A percentile compares a stretch with the other conserved stretches of the same genome.
Evolutionary conservation across 2,888 invertebrate species (phyloP).

Genomic region (Chalcis sispes): DNA sequence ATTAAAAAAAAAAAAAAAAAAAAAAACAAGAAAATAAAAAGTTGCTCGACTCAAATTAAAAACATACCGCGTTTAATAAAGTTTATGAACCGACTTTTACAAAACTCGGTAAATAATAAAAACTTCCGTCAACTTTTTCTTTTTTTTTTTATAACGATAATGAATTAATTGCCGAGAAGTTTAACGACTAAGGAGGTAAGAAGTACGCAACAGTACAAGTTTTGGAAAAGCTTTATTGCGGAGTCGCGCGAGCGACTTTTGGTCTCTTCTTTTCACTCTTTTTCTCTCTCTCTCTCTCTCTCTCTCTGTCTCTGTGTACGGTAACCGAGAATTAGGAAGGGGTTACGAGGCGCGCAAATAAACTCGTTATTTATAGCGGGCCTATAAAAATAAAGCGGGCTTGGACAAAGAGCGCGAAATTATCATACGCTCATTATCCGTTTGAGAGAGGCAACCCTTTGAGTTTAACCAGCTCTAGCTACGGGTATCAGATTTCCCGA

Average conservation of each 20-base stretch:
- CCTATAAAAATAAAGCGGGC: conserved; percentile 66
- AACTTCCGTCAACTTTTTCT: no score
- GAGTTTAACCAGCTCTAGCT: conserved; percentile 1
- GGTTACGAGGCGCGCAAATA: conserved; percentile 59
- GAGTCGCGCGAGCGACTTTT: not conserved
- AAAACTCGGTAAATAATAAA: no score
- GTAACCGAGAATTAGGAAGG: conserved; percentile 53
- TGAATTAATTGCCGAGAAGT: conserved; percentile 18
- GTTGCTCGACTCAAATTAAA: no score
- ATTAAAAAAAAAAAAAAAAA: no score
- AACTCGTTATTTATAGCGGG: conserved; percentile 67
- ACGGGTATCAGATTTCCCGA: conserved; percentile 26
- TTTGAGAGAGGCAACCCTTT: conserved; percentile 26
- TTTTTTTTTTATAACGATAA: not conserved
- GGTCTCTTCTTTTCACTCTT: no score
- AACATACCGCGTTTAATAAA: no score
- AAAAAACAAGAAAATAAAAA: no score
- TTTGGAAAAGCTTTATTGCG: conserved; percentile 43
- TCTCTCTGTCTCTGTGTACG: no score
- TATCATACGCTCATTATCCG: conserved; percentile 59
- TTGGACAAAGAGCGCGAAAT: conserved; percentile 51
- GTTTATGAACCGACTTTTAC: no score
- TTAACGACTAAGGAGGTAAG: not conserved
- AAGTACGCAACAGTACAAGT: conserved; percentile 2
- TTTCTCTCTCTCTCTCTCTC: no score